Evolutionary conservation across 2,113 vertebrate species (phyloP).

Genomic region (Saccopteryx bilineata): DNA sequence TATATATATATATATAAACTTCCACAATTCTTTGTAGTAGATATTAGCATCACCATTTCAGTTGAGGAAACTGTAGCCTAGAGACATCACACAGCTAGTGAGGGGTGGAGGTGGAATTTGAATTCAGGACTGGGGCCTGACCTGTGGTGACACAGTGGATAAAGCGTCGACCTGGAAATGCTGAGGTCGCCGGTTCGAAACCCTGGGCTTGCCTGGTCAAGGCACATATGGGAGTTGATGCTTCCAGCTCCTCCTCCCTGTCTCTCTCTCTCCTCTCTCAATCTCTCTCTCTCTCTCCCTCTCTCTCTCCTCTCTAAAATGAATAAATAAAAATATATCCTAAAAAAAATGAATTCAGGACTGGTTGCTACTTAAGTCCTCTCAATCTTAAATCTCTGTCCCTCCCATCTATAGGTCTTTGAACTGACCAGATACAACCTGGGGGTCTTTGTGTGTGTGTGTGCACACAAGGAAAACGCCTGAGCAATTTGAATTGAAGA

Average conservation of each 20-base stretch:
- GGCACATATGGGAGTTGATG: too few relatives aligned
- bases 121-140: neutral
- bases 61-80: neutral
- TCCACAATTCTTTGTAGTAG: neutral
- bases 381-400: neutral
- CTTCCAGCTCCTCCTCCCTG: too few relatives aligned
- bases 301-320: too few relatives aligned
- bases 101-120: neutral
- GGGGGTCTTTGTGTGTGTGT: neutral
- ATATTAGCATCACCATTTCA: neutral
- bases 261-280: too few relatives aligned
- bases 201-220: too few relatives aligned
- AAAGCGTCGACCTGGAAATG: too few relatives aligned
- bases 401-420: neutral
- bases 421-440: neutral
- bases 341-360: too few relatives aligned
- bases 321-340: too few relatives aligned
- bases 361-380: neutral
- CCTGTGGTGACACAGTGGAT: too few relatives aligned
- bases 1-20: neutral
- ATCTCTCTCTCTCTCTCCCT: too few relatives aligned
- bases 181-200: too few relatives aligned
- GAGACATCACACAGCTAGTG: neutral
- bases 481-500: constrained; percentile 24
- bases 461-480: too few relatives aligned